Evolutionary conservation across 2,888 invertebrate species (phyloP).

Genomic region (Eupithecia subumbrata): DNA sequence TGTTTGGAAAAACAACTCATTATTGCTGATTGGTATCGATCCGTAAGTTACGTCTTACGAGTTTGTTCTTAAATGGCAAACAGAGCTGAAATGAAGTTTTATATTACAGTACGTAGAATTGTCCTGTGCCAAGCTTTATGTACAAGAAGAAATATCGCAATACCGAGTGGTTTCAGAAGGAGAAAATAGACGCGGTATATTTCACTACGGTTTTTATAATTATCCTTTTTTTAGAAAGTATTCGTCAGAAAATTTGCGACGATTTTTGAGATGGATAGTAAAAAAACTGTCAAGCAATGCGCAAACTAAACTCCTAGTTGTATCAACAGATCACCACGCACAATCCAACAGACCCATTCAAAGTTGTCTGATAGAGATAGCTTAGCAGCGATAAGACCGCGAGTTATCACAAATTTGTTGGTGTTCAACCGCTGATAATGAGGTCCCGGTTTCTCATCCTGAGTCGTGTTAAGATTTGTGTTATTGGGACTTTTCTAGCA

Average conservation of each 20-base stretch:
- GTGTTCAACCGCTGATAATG: too few species aligned
- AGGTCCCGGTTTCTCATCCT: too few species aligned
- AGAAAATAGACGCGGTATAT: not conserved
- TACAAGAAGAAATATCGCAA: slow-evolving; percentile 68
- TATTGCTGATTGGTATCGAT: not conserved
- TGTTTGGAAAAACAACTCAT: not conserved
- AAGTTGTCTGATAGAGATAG: not conserved
- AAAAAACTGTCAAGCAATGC: not conserved
- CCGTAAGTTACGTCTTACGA: not conserved
- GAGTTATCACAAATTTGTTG: not conserved
- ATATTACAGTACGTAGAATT: slow-evolving; percentile 10
- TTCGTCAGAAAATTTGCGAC: not conserved
- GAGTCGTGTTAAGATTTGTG: too few species aligned
- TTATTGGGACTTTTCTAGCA: too few species aligned
- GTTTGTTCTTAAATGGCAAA: not conserved
- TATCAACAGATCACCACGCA: too few species aligned
- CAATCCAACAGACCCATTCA: too few species aligned
- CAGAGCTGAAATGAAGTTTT: not conserved
- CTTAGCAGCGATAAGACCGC: not conserved
- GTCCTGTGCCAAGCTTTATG: slow-evolving; percentile 62
- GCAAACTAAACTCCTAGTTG: too few species aligned
- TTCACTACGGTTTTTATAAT: not conserved
- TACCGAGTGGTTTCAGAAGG: slow-evolving; percentile 47
- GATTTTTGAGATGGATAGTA: not conserved
- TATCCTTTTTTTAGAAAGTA: not conserved